phyloP scores from a whole-genome alignment of 2,888 invertebrate genomes.

The Alentia gelatinosa region DNA sequence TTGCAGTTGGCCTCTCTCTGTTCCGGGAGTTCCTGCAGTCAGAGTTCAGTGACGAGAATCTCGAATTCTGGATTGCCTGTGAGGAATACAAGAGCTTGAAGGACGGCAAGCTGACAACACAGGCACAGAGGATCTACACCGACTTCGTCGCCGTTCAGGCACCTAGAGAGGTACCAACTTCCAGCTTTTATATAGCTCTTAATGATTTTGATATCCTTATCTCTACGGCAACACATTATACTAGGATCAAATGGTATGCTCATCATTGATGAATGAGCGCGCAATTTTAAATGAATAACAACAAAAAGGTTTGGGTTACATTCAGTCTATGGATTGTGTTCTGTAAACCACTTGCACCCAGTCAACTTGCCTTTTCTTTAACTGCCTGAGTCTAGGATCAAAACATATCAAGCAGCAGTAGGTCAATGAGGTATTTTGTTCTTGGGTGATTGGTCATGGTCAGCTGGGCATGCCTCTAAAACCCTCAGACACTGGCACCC shows the following conservation, averaged over 20 bases:
- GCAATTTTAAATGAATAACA: not conserved
- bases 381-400: no score
- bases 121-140: conserved; percentile 82
- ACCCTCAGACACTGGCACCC: no score
- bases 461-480: no score
- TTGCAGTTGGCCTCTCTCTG: conserved; percentile 82
- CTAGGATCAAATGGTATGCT: not conserved
- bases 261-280: not conserved
- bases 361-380: no score
- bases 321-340: not conserved
- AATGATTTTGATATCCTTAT: not conserved
- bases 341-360: not conserved
- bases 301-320: not conserved
- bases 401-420: no score
- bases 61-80: conserved; percentile 84
- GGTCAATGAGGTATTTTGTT: no score
- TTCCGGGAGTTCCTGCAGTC: conserved; percentile 83
- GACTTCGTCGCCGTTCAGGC: conserved; percentile 83
- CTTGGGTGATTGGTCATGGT: no score
- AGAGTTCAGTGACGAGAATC: conserved; percentile 84
- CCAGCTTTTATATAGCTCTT: not conserved
- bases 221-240: not conserved
- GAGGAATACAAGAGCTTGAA: conserved; percentile 81
- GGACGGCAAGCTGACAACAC: conserved; percentile 75
- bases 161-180: conserved; percentile 81